Evolutionary conservation across 1,140 invertebrate species (phyloP).

Genomic region (Hesperophylax magnus): DNA sequence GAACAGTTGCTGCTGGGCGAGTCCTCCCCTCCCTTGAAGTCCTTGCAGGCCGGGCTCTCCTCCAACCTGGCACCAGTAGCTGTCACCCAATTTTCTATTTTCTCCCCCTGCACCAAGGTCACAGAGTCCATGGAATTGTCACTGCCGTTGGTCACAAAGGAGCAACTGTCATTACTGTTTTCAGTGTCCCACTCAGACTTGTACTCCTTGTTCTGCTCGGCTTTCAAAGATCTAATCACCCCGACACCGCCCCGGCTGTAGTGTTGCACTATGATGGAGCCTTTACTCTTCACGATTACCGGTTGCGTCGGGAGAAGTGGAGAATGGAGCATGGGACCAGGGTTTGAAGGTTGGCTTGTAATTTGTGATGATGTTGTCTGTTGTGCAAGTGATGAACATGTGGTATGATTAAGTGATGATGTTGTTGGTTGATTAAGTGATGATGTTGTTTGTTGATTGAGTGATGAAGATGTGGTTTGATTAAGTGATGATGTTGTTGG

Average conservation of each 20-base stretch:
- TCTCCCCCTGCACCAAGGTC: background rate
- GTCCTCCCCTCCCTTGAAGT: background rate
- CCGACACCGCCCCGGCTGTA: background rate
- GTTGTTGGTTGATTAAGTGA: too few species aligned
- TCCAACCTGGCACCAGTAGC: background rate
- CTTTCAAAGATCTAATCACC: conserved; percentile 9
- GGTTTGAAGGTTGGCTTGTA: too few species aligned
- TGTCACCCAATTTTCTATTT: background rate
- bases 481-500: too few species aligned
- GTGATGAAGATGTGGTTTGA: too few species aligned
- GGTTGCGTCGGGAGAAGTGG: background rate
- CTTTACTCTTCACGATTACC: conserved; percentile 5
- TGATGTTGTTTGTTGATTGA: too few species aligned
- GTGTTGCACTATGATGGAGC: conserved; percentile 24
- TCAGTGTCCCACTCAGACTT: background rate
- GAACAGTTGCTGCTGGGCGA: background rate
- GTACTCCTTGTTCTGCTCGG: background rate
- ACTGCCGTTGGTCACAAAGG: background rate
- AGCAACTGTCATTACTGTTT: conserved; percentile 13
- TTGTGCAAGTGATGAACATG: too few species aligned
- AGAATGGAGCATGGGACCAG: background rate
- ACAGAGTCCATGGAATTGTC: conserved; percentile 32
- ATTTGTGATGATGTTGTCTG: too few species aligned
- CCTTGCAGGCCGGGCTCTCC: background rate
- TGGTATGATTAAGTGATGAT: too few species aligned